phyloP scores from a whole-genome alignment of 2,113 vertebrate species.

The Saccopteryx bilineata region DNA sequence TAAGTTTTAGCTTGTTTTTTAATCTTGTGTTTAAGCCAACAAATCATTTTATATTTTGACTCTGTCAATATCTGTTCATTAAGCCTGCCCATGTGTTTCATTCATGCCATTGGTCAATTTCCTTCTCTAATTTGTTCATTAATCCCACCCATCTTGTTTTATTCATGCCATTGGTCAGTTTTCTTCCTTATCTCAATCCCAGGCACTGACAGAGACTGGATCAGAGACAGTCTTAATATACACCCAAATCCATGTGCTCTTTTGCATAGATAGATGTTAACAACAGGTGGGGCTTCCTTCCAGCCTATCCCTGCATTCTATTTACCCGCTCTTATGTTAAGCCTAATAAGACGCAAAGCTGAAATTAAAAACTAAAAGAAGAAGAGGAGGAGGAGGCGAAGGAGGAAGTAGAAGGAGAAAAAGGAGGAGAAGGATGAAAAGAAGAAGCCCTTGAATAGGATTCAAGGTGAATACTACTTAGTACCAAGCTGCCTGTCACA shows the following conservation, averaged over 20 bases:
- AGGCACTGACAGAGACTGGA: background rate
- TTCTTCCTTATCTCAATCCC: background rate
- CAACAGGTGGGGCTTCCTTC: background rate
- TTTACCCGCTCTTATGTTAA: background rate
- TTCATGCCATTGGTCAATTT: background rate
- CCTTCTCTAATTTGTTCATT: background rate
- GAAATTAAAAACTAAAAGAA: background rate
- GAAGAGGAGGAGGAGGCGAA: too few relatives aligned
- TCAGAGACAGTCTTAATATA: background rate
- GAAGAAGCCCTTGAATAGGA: background rate
- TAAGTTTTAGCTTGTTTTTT: background rate
- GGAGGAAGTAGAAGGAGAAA: too few relatives aligned
- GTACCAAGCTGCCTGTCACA: conserved; percentile 61
- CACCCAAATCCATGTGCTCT: background rate
- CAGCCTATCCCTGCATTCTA: background rate
- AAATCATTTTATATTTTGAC: conserved; percentile 7
- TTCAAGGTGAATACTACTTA: conserved; percentile 47
- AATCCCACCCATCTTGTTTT: background rate
- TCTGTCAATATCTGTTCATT: background rate
- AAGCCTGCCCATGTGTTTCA: background rate
- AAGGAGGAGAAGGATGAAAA: too few relatives aligned
- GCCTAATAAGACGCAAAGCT: conserved; percentile 15
- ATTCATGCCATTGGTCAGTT: background rate
- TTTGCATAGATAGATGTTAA: background rate
- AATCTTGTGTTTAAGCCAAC: background rate